A percentile compares a stretch with the other conserved stretches of the same genome.
phyloP scores from a whole-genome alignment of 2,797 vertebrate genomes.

The Macropus fuliginosus region DNA sequence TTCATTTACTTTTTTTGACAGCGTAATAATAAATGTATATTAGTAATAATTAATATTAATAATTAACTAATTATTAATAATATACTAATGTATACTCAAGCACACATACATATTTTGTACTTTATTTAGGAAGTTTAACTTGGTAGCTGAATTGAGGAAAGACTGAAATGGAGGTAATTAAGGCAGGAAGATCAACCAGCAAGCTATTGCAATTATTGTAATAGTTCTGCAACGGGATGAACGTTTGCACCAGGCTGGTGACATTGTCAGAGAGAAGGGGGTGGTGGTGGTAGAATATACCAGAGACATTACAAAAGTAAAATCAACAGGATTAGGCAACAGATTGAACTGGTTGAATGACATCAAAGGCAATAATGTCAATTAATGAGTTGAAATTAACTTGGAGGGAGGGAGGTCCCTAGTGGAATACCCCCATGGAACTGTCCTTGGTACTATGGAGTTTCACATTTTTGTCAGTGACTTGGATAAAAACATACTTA shows the following conservation, averaged over 20 bases:
- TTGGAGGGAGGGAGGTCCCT: neutral
- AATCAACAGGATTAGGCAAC: neutral
- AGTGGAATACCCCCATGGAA: neutral
- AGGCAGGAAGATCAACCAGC: neutral
- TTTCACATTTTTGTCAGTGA: neutral
- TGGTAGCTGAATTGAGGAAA: neutral
- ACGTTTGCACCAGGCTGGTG: neutral
- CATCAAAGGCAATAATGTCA: neutral
- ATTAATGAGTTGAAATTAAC: neutral
- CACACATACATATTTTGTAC: neutral
- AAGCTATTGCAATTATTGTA: neutral
- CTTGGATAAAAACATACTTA: neutral
- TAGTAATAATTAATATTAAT: too few relatives aligned
- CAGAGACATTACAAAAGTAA: neutral
- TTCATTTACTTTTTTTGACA: neutral
- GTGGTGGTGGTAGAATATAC: too few relatives aligned
- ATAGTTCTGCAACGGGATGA: neutral
- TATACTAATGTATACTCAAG: neutral
- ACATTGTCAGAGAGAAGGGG: neutral
- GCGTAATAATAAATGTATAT: too few relatives aligned
- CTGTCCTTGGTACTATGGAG: neutral
- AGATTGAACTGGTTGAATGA: neutral
- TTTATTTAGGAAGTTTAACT: neutral
- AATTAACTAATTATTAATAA: too few relatives aligned
- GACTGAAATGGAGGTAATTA: neutral